Percentiles rank a stretch among this genome's conserved stretches.
Conservation (phyloP, 2,113 vertebrate genomes). For the Spermophilus dauricus region DNA sequence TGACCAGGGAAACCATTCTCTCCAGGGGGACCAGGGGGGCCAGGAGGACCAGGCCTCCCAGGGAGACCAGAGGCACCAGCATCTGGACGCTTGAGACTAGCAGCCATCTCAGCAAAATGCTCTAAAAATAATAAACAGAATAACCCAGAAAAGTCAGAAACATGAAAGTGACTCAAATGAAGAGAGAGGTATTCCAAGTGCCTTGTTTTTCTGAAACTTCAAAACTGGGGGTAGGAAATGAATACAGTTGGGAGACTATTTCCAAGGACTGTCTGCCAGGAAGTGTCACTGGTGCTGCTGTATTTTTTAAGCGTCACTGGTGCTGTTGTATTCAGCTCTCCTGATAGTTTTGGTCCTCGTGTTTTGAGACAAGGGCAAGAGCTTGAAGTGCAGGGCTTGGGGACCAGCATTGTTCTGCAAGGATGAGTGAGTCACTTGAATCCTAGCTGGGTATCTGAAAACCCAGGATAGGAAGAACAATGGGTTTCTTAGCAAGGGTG, state of each 20-base stretch:
- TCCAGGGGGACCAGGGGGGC: conserved; percentile 92
- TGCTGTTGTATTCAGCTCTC: background rate
- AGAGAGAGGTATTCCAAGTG: background rate
- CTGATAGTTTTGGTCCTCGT: background rate
- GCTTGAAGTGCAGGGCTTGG: background rate
- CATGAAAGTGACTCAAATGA: background rate
- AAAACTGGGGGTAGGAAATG: background rate
- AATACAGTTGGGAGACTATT: background rate
- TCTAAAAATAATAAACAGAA: conserved; percentile 87
- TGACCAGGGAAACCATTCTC: conserved; percentile 97
- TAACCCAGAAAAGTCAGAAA: background rate
- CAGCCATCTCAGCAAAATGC: conserved; percentile 96
- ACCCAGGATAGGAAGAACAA: background rate
- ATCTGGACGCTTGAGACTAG: conserved; percentile 96
- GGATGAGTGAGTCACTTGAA: background rate
- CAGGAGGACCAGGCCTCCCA: conserved; percentile 94
- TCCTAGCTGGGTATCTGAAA: conserved; percentile 8
- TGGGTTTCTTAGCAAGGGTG: background rate
- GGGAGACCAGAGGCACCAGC: conserved; percentile 95
- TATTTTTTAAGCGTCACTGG: too few relatives aligned
- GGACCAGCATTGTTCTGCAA: background rate
- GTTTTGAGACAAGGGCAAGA: background rate
- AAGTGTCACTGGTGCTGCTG: background rate
- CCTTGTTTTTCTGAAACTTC: background rate
- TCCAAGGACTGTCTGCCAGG: background rate